Conservation (phyloP, 2,888 invertebrate genomes). For the Acanthosepion esculentum region DNA sequence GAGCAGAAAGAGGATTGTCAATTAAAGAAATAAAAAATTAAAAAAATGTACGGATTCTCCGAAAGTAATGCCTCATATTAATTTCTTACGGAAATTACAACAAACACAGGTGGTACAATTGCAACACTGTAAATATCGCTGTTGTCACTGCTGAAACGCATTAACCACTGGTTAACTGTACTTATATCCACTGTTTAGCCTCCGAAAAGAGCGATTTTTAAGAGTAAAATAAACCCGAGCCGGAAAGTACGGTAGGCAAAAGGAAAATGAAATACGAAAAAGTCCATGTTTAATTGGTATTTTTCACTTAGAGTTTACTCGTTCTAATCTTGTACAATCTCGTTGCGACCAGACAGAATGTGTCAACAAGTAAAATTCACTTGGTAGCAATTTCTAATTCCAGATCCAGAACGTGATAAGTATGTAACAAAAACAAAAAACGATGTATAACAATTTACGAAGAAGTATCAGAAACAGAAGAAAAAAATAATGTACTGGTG, state of each 20-base stretch:
- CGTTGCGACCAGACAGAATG: background rate
- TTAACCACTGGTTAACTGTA: too few relatives aligned
- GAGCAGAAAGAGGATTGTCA: background rate
- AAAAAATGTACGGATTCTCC: too few relatives aligned
- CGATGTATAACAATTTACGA: background rate
- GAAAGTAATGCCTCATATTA: too few relatives aligned
- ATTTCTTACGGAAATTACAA: too few relatives aligned
- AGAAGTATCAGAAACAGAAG: background rate
- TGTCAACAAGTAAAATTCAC: background rate
- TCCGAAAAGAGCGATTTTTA: background rate
- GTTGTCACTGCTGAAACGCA: too few relatives aligned
- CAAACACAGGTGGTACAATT: too few relatives aligned
- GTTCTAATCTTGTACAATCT: background rate
- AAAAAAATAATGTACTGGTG: too few relatives aligned
- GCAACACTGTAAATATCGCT: too few relatives aligned
- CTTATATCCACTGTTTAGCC: too few relatives aligned
- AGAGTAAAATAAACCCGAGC: background rate
- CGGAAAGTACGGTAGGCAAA: background rate
- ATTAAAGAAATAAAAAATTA: too few relatives aligned
- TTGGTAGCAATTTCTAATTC: background rate
- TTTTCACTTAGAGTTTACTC: background rate
- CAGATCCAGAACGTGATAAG: background rate
- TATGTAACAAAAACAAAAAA: background rate
- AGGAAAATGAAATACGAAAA: background rate
- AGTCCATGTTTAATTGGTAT: background rate